Evolutionary conservation across 2,797 vertebrate species (phyloP).

Genomic region (Acanthurus leucopareius): DNA sequence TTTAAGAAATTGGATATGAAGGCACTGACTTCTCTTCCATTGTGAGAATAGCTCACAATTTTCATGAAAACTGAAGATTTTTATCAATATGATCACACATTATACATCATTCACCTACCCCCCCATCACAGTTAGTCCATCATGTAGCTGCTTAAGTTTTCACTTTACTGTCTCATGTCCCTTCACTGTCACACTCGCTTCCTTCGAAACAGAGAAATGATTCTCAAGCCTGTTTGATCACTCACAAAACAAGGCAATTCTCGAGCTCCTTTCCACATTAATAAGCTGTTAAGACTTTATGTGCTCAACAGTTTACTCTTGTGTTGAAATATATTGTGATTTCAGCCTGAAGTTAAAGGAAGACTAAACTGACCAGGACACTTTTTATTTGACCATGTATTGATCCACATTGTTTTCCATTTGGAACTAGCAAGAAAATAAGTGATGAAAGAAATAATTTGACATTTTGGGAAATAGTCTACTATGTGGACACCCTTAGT

Average conservation of each 20-base stretch:
- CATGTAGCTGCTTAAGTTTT: neutral
- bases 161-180: neutral
- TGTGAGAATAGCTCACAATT: neutral
- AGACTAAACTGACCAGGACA: neutral
- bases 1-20: neutral
- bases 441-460: neutral
- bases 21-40: no score
- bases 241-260: neutral
- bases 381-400: neutral
- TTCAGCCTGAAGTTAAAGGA: neutral
- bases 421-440: neutral
- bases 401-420: neutral
- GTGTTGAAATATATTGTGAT: neutral
- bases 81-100: neutral
- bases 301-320: neutral
- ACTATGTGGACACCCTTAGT: no score
- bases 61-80: slow-evolving; percentile 4
- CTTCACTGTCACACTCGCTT: neutral
- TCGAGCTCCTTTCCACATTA: neutral
- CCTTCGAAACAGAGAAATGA: neutral
- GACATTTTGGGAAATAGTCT: neutral
- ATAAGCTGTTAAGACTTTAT: neutral
- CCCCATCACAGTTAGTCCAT: neutral
- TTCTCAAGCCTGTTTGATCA: neutral
- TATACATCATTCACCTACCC: neutral